Evolutionary conservation across 2,797 vertebrate species (phyloP), one percentile per base, ranked within the genome.

Genomic region (Atherinosoma microstoma): DNA sequence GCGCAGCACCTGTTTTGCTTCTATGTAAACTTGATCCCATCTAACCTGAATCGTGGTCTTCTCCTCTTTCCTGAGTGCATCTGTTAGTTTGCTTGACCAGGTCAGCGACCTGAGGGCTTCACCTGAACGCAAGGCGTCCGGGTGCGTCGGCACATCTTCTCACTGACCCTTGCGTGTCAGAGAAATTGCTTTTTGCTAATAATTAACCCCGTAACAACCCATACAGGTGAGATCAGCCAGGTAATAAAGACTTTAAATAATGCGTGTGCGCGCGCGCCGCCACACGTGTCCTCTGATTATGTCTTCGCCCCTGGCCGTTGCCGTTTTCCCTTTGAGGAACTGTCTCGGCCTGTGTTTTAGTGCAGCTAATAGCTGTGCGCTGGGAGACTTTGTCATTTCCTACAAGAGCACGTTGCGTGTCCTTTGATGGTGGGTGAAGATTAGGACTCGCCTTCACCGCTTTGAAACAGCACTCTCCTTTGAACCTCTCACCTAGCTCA

Each of bases 301-400:
- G 69, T 65, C 74, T 34, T 79, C 57, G 87, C 86, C 86, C 51
- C 80, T 76, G 86, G 91, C 83, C 70, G 38, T 79, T 59, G 73
- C 67, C 0, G 59, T 80, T 84, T 86, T 87, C 80, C 70, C 87
- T 93, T 90, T 89, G 89, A 93, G 90, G 84, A 83, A 81, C 85
- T 30, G 84, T 69, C 80, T 78, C 42, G 79, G 85, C 90, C 86
- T 92, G 90, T 90, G 90, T 92, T 93, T 92, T 91, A 91, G 74
- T 75, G 84, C 79, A 10, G 80, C 84, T 89, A 93, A 94, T 91
- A 83, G 90, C 89, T 35, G 80, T 77, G 83, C 78, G 36, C 70
- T 9, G 65, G 76, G 61, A 70, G 80, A 88, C 88, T 90, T 90
- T 92, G 90, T 92, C 90, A 92, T 93, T 93, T 93, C 88, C 89